Percentiles rank a stretch among this genome's conserved stretches.
Conservation (phyloP, 2,797 vertebrate genomes). For the Lepilemur ruficaudatus region DNA sequence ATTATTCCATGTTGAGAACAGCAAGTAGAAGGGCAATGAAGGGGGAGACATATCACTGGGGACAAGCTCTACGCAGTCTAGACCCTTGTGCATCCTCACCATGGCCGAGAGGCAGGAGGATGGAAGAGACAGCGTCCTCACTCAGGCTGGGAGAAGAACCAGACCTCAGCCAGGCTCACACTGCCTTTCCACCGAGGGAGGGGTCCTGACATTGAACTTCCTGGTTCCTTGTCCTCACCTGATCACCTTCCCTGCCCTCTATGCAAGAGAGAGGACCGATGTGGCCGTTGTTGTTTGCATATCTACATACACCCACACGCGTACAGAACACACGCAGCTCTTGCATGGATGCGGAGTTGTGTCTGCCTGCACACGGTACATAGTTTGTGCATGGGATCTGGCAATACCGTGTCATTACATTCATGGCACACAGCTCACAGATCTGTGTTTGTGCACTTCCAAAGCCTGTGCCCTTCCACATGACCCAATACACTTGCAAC, state of each 20-base stretch:
- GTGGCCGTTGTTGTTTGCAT: fast-evolving
- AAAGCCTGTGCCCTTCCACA: background rate
- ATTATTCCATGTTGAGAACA: background rate
- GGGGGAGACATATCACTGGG: background rate
- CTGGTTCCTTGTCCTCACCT: background rate
- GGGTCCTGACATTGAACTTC: background rate
- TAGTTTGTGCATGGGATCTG: background rate
- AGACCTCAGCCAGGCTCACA: constrained; percentile 19
- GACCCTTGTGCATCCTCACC: background rate
- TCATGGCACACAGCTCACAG: background rate
- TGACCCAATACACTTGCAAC: background rate
- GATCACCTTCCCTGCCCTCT: background rate
- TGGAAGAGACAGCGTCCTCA: background rate
- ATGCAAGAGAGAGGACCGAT: background rate
- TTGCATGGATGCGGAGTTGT: background rate
- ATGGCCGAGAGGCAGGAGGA: background rate
- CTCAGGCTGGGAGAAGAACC: constrained; percentile 12
- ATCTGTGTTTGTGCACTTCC: background rate
- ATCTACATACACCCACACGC: too few species aligned
- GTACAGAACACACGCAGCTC: fast-evolving
- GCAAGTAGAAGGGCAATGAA: background rate
- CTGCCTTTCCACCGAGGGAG: background rate
- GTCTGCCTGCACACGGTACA: background rate
- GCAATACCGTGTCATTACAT: background rate
- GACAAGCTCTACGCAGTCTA: background rate